Percentiles rank a stretch among this genome's conserved stretches.
Conservation (phyloP, 2,113 vertebrate genomes). For the Turnix velox region DNA sequence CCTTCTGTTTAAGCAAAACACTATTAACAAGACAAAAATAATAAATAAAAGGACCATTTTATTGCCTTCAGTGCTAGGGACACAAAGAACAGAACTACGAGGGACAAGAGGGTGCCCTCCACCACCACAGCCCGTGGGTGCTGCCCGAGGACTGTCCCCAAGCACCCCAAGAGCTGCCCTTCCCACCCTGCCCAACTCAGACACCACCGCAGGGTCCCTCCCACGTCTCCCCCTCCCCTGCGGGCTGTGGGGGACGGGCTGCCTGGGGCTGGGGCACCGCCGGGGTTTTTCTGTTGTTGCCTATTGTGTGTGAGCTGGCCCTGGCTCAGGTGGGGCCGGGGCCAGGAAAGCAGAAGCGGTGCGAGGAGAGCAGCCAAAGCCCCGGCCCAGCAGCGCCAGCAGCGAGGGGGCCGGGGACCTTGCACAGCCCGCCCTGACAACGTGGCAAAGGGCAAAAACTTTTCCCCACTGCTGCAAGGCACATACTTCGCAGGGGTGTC, state of each 20-base stretch:
- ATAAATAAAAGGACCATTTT: constrained; percentile 54
- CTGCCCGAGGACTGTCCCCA: rapidly evolving
- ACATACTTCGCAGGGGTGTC: background rate
- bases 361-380: background rate
- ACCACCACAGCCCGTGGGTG: background rate
- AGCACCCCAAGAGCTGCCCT: background rate
- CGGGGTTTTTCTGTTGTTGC: background rate
- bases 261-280: background rate
- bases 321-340: constrained; percentile 10
- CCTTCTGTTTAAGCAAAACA: background rate
- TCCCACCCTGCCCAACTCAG: background rate
- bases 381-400: background rate
- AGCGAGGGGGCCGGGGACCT: background rate
- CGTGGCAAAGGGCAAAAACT: constrained; percentile 51
- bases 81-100: background rate
- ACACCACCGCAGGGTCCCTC: rapidly evolving
- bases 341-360: constrained; percentile 53
- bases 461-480: constrained; percentile 1
- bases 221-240: background rate
- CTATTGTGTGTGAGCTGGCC: constrained; percentile 38
- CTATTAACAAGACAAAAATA: background rate
- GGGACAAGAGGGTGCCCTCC: background rate
- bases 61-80: constrained; percentile 43
- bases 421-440: background rate
- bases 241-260: background rate